These are phyloP conservation scores for Macrochelys suwanniensis DNA, from an alignment of 2,797 vertebrate genomes.

Conservation along the genomic window DNA sequence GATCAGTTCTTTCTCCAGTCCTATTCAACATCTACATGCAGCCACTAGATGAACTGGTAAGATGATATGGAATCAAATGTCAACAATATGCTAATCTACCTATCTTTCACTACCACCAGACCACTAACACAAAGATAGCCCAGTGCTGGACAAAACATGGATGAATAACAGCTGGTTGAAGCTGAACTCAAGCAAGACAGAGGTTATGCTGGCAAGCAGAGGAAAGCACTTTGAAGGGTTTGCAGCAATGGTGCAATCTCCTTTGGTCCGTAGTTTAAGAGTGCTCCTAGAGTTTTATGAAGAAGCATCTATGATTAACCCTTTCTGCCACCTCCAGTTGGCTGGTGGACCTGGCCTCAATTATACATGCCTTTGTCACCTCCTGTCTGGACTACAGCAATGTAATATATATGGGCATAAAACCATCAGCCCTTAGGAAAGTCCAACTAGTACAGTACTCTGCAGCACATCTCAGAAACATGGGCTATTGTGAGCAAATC, in stretches of 20 bases:
- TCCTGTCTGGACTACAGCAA: not conserved
- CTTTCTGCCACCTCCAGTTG: no score
- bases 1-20: not conserved
- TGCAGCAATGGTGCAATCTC: no score
- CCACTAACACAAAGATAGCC: not conserved
- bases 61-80: not conserved
- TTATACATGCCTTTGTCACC: not conserved
- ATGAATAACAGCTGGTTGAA: no score
- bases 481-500: not conserved
- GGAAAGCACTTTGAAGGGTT: no score
- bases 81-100: not conserved
- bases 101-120: not conserved
- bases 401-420: not conserved
- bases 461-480: not conserved
- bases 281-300: no score
- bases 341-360: no score
- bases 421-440: not conserved
- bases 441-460: not conserved
- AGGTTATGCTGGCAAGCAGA: no score
- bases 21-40: not conserved
- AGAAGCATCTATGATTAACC: no score
- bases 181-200: no score
- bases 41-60: not conserved
- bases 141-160: no score
- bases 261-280: no score